Evolutionary conservation across 1,140 invertebrate genomes (phyloP), one percentile per base, ranked within the genome.

Genomic region (Antheraea mylitta): DNA sequence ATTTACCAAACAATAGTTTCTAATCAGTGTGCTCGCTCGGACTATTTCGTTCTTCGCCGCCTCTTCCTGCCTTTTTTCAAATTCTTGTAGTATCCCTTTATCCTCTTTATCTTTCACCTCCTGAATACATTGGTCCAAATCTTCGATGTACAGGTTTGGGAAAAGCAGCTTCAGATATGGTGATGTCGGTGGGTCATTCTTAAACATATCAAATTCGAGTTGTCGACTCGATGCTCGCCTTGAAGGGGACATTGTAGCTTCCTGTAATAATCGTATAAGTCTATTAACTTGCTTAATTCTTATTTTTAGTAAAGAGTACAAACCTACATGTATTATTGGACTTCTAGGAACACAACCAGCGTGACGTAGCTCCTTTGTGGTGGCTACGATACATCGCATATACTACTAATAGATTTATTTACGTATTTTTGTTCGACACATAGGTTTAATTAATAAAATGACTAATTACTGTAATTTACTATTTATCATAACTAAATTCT

Each of bases 11-110:
- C 81, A 83, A 59, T 80, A 77, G 9, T 71, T 70, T 59, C 74
- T 75, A 9, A 83, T 81, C 19, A 83, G 70, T 3, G 53, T 22
- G 37, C 83, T 85, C 3, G 76, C 64, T 65, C 82, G 70, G 9
- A 79, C 18, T 13, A 82, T 77, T 53, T 83, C 77, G 8, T 67
- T 37, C 7, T 45, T 67, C 0, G 76, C 75, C 0, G 70, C 67
- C 0, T 69, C 75, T 11, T 70, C 70, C 13, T 73, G 67, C 18
- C 70, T 64, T 74, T 68, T 3, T 73, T 66, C 48, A 75, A 79
- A 9, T 73, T 74, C 45, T n/a, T 53, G 45, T 53, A 53, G 45
- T 6, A 53, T 53, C 45, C 7, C 45, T 53, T 53, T 53, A 13
- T 53, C 45, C 45, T 53, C 45, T 16, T 53, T 13, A n/a, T 53